These are phyloP conservation scores for Chiridota heheva DNA, from an alignment of 35 echinoderm and acorn worm genomes.

Conservation along the genomic window DNA sequence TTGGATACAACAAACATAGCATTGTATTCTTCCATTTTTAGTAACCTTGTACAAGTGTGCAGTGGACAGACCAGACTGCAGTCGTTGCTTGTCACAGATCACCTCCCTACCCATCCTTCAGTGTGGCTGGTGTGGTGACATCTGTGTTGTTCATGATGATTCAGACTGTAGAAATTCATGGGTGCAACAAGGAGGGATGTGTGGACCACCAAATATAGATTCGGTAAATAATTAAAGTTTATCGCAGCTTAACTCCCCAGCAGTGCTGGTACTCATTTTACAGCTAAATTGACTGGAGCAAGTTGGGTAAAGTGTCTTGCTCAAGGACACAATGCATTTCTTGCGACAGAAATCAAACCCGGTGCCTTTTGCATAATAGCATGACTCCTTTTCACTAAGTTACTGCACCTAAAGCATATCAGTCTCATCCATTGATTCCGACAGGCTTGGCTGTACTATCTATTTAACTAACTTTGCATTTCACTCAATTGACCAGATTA, in stretches of 20 bases:
- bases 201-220: background rate
- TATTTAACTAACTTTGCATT: too few species aligned
- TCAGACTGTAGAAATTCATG: background rate
- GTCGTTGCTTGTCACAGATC: conserved; percentile 42
- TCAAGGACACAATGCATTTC: too few species aligned
- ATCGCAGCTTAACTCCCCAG: background rate
- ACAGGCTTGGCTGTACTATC: too few species aligned
- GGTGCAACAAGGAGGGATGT: background rate
- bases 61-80: conserved; percentile 60
- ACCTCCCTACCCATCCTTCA: conserved; percentile 3
- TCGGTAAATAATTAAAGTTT: background rate
- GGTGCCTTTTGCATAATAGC: too few species aligned
- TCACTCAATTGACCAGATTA: too few species aligned
- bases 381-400: too few species aligned
- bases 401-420: too few species aligned
- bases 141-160: background rate
- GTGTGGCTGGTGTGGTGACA: conserved; percentile 48
- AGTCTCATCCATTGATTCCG: too few species aligned
- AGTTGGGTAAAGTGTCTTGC: too few species aligned
- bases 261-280: too few species aligned
- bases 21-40: background rate
- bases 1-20: background rate
- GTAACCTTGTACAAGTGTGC: conserved; percentile 60
- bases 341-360: too few species aligned
- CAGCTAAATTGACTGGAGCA: too few species aligned